These are phyloP conservation scores for Trinorchestia longiramus DNA, from an alignment of 1,140 invertebrate genomes.

Conservation along the genomic window DNA sequence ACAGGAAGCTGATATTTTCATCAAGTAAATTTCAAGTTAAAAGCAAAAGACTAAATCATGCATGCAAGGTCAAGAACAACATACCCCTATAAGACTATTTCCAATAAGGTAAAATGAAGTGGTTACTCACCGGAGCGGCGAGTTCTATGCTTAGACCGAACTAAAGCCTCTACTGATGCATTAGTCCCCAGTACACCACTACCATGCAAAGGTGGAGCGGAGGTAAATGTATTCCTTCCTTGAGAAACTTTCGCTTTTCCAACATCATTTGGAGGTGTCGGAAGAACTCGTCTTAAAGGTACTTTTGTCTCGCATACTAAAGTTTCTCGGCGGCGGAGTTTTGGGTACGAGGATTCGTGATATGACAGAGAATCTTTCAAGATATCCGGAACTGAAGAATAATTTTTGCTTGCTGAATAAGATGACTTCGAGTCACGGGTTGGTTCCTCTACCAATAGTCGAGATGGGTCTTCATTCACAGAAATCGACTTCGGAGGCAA, in stretches of 20 bases:
- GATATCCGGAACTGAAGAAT: constrained; percentile 17
- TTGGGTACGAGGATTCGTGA: not conserved
- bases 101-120: not conserved
- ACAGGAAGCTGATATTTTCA: not conserved
- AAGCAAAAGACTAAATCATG: not conserved
- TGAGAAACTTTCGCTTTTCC: not conserved
- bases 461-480: not conserved
- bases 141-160: not conserved
- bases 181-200: not conserved
- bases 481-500: not conserved
- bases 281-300: not conserved
- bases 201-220: not conserved
- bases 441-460: not conserved
- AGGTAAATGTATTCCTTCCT: not conserved
- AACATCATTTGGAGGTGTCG: not conserved
- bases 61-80: not conserved
- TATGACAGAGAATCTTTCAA: constrained; percentile 14
- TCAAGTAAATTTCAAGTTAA: not conserved
- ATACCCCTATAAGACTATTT: not conserved
- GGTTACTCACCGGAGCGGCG: constrained; percentile 19
- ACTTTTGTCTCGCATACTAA: not conserved
- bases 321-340: not conserved
- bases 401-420: not conserved
- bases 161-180: constrained; percentile 12
- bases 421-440: not conserved